Base-by-base conservation (phyloP, 2,797 vertebrate genomes). In the Bradypodion ventrale region DNA sequence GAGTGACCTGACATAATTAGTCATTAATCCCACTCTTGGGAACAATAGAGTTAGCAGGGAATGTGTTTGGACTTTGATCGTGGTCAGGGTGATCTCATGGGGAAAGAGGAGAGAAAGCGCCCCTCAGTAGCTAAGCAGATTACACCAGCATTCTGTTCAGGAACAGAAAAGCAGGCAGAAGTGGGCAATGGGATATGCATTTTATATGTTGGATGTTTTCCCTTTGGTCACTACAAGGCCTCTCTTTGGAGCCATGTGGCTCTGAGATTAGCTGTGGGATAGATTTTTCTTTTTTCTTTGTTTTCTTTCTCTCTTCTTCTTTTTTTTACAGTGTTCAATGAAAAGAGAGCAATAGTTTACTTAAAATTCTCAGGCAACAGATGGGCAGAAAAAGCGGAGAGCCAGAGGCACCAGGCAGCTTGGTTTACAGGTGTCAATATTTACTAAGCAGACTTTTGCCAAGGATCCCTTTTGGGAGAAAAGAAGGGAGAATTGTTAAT, bases 1-100 rank as follows among this genome's bases (percentile, higher is more conserved):
- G 97, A 98, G 98, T 98, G 98, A 99, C 97, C 97, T 95, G 94
- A 98, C 97, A 98, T 98, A 98, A 99, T 98, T 97, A 98, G 97
- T 98, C 97, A 98, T 98, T 98, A 98, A 97, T 98, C 97, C 97
- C 96, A 96, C 96, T 97, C 97, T 96, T 93, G 96, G 96, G 97
- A 96, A 97, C 96, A 96, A 96, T 96, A 96, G 96, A 94, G 91
- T 95, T 96, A 96, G 95, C 93, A 1, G 93, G 96, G 96, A 97
- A 96, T 96, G 95, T 96, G 96, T 96, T 96, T 96, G 96, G 96
- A 96, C 96, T 97, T 97, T 97, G 96, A 97, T 96, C 94, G 90
- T 96, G 95, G 96, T 94, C 95, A 96, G 96, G 94, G 94, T 94
- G 95, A 96, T 96, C 95, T 96, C 96, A 96, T 95, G 96, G 95